Base-by-base conservation (phyloP, 2,888 invertebrate species). In the Spatulosminthurus flaviceps region DNA sequence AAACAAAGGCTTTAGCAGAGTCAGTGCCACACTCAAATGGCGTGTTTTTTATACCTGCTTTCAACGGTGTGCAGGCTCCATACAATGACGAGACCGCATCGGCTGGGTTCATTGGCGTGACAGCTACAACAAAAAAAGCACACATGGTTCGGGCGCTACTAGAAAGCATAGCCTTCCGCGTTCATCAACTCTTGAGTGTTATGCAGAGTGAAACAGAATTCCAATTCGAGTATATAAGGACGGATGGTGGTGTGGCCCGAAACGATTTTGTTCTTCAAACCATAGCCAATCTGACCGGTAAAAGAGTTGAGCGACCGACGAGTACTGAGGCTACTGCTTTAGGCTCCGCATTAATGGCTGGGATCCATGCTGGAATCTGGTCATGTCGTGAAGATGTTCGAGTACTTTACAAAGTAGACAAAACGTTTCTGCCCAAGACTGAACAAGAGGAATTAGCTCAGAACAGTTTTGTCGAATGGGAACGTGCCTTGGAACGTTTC, bases 231-330 rank as follows among this genome's bases (percentile, higher is more conserved):
- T 88, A 87, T 75, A 91, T 94, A 83, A 90, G 91, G 93, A 93
- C 87, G 84, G 82, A 67, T 29, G 34, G 34, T 1, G 98, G 98
- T n/a, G 96, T 98, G n/a, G 93, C 96, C 0, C 92, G 92, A 82
- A 98, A 97, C 88, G 92, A 96, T 88, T 98, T 98, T 87, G 90
- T 98, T 66, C 92, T 95, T 85, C 97, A 97, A 87, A 88, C 95
- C 79, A 90, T 98, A 83, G 92, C 97, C 0, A 95, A 97, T 87
- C 89, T 96, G 77, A 93, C 93, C 0, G 92, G 92, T 0, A 88
- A 94, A 76, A 87, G 89, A 0, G 93, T 97, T 4, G 93, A 95
- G 87, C 90, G 97, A 43, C 91, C 94, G 0, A 87, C 88, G 0
- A 91, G 92, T 81, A 89, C 91, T 0, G 96, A 97, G 88, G 93